phyloP scores from a whole-genome alignment of 2,113 vertebrate genomes.

The Megaptera novaeangliae region DNA sequence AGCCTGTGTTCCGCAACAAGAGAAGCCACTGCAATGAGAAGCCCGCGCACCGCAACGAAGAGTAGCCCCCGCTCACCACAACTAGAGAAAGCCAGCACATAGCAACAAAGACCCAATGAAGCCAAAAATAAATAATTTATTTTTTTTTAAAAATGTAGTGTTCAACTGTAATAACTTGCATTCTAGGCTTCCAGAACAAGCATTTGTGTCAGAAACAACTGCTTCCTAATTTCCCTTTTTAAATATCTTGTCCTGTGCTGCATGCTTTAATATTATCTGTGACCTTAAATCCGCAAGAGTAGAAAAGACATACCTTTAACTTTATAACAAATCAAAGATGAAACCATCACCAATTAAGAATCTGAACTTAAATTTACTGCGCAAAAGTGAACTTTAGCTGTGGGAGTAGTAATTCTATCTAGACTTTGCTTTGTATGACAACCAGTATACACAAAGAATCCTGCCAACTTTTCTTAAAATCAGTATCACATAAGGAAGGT shows the following conservation, averaged over 20 bases:
- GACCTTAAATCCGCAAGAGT: neutral
- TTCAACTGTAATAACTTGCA: neutral
- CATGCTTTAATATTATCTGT: neutral
- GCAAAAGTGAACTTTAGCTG: neutral
- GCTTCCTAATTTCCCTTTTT: neutral
- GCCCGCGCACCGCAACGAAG: no score
- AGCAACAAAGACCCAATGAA: no score
- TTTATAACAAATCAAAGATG: neutral
- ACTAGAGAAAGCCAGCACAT: no score
- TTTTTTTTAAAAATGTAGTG: neutral
- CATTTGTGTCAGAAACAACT: neutral
- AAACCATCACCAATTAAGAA: slow-evolving; percentile 13
- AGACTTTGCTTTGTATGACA: neutral
- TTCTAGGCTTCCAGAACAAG: neutral
- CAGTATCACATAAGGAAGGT: neutral
- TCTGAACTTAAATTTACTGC: slow-evolving; percentile 18
- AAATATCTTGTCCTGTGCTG: neutral
- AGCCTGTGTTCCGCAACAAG: no score
- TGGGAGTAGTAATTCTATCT: neutral
- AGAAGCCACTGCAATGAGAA: no score
- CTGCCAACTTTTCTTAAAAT: neutral
- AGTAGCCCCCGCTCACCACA: no score
- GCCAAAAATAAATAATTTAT: no score
- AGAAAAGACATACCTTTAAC: neutral
- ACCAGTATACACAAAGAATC: neutral